Base-by-base conservation (phyloP, 2,888 invertebrate species). In the Chirona hameri region DNA sequence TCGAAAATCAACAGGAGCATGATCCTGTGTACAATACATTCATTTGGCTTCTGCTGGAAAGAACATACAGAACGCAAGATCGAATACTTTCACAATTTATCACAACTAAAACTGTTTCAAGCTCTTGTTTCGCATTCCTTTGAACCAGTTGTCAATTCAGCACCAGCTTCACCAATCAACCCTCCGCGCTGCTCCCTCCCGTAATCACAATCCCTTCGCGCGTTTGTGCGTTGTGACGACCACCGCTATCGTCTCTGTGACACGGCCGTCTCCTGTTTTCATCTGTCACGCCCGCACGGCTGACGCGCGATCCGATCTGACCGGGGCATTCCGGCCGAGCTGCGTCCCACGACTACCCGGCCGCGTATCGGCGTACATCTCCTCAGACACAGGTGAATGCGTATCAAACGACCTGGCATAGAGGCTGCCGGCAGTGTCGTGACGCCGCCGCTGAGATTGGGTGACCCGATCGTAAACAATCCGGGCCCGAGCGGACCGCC, bases 381-480 rank as follows among this genome's bases (percentile, higher is more conserved):
- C 31, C 3, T 4, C n/a, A n/a, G n/a, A 27, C 4, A 4, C 72
- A 31, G 27, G 27, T 72, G 31, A 72, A 72, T 72, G 31, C 72
- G 31, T 72, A 72, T 72, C 72, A 72, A 72, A 72, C 72, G 72
- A 18, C 72, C 27, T 12, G 27, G 27, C 65, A 27, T 27, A 69
- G 27, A 27, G 65, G 72, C 29, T 31, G 31, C 15, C 72, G 31
- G 31, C 18, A 29, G 3, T 18, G 31, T 14, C 29, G 72, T 29
- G 31, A 31, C 72, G 27, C 31, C 72, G 72, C 29, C 72, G 31
- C 31, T 29, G 72, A 31, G 31, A 72, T 72, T 72, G 31, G 72
- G 72, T 72, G 72, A 72, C 72, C 31, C 31, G 31, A 72, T 72
- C 72, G 72, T 72, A 72, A 72, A 72, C 72, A 72, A 31, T 72